Conservation (phyloP, 1,140 invertebrate genomes). For the Euura lappo region DNA sequence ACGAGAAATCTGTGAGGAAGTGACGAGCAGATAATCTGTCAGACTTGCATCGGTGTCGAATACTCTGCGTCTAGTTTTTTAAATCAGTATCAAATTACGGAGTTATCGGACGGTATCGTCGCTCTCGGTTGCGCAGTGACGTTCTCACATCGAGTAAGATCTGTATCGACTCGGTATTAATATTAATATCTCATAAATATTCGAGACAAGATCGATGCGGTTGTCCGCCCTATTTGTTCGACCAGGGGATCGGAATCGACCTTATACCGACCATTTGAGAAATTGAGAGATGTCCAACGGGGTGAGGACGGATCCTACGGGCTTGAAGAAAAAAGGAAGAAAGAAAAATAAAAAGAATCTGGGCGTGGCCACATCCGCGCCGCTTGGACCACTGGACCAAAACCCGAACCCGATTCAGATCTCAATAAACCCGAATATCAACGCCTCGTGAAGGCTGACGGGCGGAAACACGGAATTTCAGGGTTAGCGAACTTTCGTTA, state of each 20-base stretch:
- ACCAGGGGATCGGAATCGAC: not conserved
- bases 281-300: not conserved
- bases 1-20: no score
- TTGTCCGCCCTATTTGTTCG: not conserved
- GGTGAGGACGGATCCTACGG: not conserved
- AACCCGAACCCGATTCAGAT: not conserved
- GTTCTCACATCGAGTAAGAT: not conserved
- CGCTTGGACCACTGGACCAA: not conserved
- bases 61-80: not conserved
- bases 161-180: not conserved
- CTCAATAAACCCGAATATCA: not conserved
- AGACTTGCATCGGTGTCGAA: no score
- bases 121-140: not conserved
- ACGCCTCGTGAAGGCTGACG: not conserved
- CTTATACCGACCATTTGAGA: not conserved
- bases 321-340: not conserved
- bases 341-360: no score
- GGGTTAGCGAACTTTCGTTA: no score
- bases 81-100: not conserved
- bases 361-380: not conserved
- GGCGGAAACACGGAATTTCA: no score
- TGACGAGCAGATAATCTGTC: no score
- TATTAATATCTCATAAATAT: slow-evolving; percentile 1
- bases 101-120: not conserved
- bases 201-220: not conserved